These are phyloP conservation scores for Pecten maximus DNA, from an alignment of 2,888 invertebrate species.

Conservation along the genomic window DNA sequence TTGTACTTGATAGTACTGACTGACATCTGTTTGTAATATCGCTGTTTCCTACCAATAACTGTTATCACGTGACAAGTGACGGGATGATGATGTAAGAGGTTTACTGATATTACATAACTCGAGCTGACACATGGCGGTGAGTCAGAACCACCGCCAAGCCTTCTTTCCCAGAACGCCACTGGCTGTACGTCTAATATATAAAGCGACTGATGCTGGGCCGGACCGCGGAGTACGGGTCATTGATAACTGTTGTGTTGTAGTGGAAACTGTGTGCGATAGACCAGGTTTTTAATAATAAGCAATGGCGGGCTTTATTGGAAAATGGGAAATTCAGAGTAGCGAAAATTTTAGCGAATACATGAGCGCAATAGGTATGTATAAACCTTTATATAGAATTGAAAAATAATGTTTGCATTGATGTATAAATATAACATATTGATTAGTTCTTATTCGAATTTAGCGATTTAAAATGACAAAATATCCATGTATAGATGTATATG, in stretches of 20 bases:
- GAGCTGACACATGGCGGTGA: not conserved
- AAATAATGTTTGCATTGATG: too few species aligned
- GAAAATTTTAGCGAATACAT: not conserved
- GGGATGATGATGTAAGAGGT: not conserved
- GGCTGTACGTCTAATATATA: not conserved
- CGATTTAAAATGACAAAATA: too few species aligned
- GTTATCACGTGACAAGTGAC: not conserved
- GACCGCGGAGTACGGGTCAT: not conserved
- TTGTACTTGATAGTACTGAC: not conserved
- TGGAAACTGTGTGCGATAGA: not conserved
- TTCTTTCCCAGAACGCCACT: not conserved
- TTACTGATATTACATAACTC: too few species aligned
- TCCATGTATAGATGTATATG: too few species aligned
- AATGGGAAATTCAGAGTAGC: conserved; percentile 19
- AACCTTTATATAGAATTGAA: not conserved
- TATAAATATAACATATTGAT: too few species aligned
- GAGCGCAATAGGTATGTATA: not conserved
- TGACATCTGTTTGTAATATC: not conserved
- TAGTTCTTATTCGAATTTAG: too few species aligned
- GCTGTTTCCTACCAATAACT: not conserved
- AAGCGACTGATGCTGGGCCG: not conserved
- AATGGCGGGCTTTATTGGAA: not conserved
- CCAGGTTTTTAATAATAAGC: not conserved
- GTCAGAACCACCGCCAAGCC: not conserved
- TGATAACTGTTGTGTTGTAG: not conserved